These are phyloP conservation scores for Perca fluviatilis DNA, from an alignment of 2,113 vertebrate species.

Conservation along the genomic window DNA sequence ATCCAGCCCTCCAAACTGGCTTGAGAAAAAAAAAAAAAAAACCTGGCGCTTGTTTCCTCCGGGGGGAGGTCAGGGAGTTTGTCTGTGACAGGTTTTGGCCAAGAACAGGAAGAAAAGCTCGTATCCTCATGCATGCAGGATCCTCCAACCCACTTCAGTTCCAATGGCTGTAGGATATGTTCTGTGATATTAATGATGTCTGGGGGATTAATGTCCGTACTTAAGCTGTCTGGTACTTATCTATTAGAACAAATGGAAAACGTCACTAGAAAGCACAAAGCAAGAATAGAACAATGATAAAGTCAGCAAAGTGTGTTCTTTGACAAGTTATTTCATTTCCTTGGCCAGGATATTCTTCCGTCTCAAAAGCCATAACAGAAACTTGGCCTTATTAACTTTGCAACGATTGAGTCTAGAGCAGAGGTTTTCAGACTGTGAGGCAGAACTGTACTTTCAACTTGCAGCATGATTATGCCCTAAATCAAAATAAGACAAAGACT, in stretches of 20 bases:
- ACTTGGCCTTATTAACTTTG: background rate
- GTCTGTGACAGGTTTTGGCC: constrained; percentile 63
- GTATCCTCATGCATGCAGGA: constrained; percentile 21
- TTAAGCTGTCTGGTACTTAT: constrained; percentile 6
- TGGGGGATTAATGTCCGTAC: constrained; percentile 24
- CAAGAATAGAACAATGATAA: background rate
- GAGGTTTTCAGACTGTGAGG: background rate
- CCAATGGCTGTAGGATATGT: constrained; percentile 28
- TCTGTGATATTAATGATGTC: constrained; percentile 41
- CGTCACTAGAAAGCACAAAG: background rate
- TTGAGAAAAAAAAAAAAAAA: background rate
- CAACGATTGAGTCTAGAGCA: background rate
- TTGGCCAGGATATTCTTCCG: background rate
- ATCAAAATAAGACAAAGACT: background rate
- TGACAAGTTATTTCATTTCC: background rate
- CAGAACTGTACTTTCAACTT: background rate
- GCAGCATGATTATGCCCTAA: background rate
- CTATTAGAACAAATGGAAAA: constrained; percentile 35
- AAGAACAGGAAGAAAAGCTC: constrained; percentile 46
- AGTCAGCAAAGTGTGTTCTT: background rate
- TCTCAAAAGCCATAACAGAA: background rate
- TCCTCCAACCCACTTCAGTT: constrained; percentile 42
- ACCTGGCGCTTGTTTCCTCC: constrained; percentile 22
- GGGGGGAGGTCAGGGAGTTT: constrained; percentile 79
- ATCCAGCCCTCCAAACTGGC: constrained; percentile 56